Conservation (phyloP, 2,113 vertebrate genomes). For the Enhydra lutris region DNA sequence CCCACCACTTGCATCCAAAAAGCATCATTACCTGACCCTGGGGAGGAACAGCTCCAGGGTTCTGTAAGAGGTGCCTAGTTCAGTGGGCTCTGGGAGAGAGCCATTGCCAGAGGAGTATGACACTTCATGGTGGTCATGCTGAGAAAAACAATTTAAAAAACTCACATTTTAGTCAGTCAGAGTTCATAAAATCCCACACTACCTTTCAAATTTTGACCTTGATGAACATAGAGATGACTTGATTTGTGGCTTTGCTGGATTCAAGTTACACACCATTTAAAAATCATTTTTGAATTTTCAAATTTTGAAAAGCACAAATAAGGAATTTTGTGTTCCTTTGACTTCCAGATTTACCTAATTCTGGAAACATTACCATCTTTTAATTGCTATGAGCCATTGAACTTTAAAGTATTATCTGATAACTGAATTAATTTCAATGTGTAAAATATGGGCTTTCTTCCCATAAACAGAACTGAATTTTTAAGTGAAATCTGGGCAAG, state of each 20-base stretch:
- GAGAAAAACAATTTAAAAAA: neutral
- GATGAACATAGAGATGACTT: neutral
- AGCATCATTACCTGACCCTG: no score
- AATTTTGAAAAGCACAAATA: neutral
- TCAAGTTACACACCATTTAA: neutral
- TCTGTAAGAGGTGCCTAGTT: neutral
- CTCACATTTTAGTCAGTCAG: neutral
- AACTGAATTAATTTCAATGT: constrained; percentile 21
- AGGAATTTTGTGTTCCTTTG: neutral
- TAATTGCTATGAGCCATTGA: constrained; percentile 34
- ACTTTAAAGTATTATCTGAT: constrained; percentile 35
- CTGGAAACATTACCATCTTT: constrained; percentile 3
- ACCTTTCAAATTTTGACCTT: neutral
- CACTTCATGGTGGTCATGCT: neutral
- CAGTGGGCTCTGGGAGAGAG: neutral
- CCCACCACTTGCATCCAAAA: neutral
- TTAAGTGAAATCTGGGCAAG: constrained; percentile 13
- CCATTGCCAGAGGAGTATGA: neutral
- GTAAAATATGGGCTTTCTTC: neutral
- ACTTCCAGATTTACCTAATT: neutral
- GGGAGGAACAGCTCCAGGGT: neutral
- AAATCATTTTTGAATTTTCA: constrained; percentile 15
- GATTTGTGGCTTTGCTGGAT: neutral
- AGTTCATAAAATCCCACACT: neutral
- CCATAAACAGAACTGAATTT: constrained; percentile 2